phyloP scores from a whole-genome alignment of 1,140 invertebrate species.

The Oncopodura yosiiana region DNA sequence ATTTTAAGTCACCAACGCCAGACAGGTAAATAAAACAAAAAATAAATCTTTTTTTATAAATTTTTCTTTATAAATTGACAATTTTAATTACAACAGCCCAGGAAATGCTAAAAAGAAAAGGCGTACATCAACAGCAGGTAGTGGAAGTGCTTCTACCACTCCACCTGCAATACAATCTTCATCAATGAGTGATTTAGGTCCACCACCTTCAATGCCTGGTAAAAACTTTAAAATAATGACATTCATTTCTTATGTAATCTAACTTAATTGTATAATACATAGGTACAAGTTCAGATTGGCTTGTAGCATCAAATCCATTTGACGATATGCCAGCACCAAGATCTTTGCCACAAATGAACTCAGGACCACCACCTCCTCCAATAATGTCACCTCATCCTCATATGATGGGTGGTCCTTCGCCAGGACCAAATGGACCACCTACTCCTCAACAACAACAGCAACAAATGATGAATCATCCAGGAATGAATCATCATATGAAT shows the following conservation, averaged over 20 bases:
- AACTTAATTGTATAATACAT: slow-evolving; percentile 39
- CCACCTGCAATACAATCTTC: slow-evolving; percentile 46
- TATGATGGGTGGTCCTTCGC: slow-evolving; percentile 44
- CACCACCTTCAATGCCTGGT: slow-evolving; percentile 61
- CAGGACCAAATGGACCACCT: slow-evolving; percentile 36
- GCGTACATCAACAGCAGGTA: slow-evolving; percentile 43
- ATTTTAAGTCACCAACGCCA: too few species aligned
- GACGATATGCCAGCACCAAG: slow-evolving; percentile 67
- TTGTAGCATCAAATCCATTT: slow-evolving; percentile 89
- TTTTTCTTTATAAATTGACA: too few species aligned
- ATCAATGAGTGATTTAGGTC: slow-evolving; percentile 60
- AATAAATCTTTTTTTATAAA: too few species aligned
- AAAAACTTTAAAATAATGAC: slow-evolving; percentile 5
- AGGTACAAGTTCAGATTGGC: too few species aligned
- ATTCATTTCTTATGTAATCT: not conserved
- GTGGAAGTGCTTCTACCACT: slow-evolving; percentile 37
- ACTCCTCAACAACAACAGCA: not conserved
- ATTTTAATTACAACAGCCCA: slow-evolving; percentile 43
- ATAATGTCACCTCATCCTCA: slow-evolving; percentile 40
- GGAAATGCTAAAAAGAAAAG: slow-evolving; percentile 52
- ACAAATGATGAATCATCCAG: slow-evolving; percentile 10
- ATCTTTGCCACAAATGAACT: slow-evolving; percentile 43
- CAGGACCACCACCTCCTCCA: slow-evolving; percentile 42
- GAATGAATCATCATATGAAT: slow-evolving; percentile 35
- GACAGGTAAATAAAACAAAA: too few species aligned